phyloP scores from a whole-genome alignment of 1,140 invertebrate genomes.

The Saccostrea glomerata region DNA sequence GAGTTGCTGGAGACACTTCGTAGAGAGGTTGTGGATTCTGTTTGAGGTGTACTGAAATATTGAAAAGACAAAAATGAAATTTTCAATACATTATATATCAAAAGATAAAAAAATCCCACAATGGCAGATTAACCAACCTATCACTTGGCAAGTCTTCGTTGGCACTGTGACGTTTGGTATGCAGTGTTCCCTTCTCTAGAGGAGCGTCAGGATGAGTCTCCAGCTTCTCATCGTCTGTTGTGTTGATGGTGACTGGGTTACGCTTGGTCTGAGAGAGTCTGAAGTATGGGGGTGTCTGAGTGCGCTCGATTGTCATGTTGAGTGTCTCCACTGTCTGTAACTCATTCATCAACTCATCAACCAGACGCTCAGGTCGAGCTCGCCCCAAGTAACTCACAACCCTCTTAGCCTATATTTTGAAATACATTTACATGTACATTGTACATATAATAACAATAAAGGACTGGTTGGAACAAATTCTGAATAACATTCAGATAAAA shows the following conservation, averaged over 20 bases:
- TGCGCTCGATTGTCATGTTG: constrained; percentile 95
- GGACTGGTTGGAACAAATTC: neutral
- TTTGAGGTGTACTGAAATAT: constrained; percentile 59
- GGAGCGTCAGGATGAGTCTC: constrained; percentile 74
- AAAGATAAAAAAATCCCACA: neutral
- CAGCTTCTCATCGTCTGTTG: constrained; percentile 74
- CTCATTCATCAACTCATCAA: constrained; percentile 98
- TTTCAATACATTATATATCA: neutral
- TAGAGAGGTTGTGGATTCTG: constrained; percentile 63
- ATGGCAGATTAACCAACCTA: constrained; percentile 53
- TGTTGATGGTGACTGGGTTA: constrained; percentile 59
- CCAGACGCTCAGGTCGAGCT: constrained; percentile 91
- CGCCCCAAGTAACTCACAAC: constrained; percentile 95
- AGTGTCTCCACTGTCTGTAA: constrained; percentile 97
- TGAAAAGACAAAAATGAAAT: neutral
- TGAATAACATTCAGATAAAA: neutral
- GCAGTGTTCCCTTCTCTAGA: constrained; percentile 88
- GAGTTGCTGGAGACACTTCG: constrained; percentile 62
- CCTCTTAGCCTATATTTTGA: constrained; percentile 88
- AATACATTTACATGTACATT: neutral
- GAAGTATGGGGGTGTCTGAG: constrained; percentile 98
- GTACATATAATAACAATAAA: neutral
- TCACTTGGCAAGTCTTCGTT: constrained; percentile 81
- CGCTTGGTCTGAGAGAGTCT: constrained; percentile 86
- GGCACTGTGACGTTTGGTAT: constrained; percentile 96